phyloP scores from a whole-genome alignment of 2,888 invertebrate genomes.

The Oscheius sp. region DNA sequence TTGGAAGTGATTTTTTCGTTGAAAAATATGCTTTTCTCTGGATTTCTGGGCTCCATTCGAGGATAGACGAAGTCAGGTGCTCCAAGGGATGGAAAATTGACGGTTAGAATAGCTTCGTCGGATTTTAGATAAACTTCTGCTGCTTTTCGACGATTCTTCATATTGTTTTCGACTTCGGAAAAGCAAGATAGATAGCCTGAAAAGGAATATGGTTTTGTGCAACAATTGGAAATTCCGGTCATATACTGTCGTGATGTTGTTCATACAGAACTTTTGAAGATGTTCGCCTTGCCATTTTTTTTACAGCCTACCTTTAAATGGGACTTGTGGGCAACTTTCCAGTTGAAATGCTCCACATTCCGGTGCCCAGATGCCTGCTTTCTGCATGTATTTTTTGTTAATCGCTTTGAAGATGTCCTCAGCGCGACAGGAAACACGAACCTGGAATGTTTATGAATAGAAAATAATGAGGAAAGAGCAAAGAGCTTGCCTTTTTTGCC shows the following conservation, averaged over 20 bases:
- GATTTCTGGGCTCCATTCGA: constrained; percentile 75
- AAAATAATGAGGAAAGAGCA: not conserved
- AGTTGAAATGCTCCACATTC: constrained; percentile 98
- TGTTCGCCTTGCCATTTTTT: too few relatives aligned
- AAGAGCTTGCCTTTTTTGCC: constrained; percentile 74
- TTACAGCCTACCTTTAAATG: constrained; percentile 73
- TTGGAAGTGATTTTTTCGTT: constrained; percentile 83
- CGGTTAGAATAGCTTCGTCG: constrained; percentile 86
- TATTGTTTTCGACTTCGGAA: constrained; percentile 96
- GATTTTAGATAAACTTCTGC: constrained; percentile 69
- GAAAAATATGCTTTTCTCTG: constrained; percentile 82
- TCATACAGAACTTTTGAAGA: too few relatives aligned
- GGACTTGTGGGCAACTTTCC: constrained; percentile 91
- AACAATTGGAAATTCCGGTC: too few relatives aligned
- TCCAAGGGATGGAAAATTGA: constrained; percentile 92
- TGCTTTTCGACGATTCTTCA: constrained; percentile 83
- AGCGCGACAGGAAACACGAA: not conserved
- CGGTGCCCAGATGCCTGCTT: constrained; percentile 95
- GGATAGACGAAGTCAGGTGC: constrained; percentile 88
- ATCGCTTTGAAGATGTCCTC: too few relatives aligned
- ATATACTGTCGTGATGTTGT: too few relatives aligned
- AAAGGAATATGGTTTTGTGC: constrained; percentile 19
- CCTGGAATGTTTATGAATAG: not conserved
- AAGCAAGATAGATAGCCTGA: constrained; percentile 85
- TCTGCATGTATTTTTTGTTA: too few relatives aligned